phyloP scores from a whole-genome alignment of 2,797 vertebrate species.

The Sebastes itinus region DNA sequence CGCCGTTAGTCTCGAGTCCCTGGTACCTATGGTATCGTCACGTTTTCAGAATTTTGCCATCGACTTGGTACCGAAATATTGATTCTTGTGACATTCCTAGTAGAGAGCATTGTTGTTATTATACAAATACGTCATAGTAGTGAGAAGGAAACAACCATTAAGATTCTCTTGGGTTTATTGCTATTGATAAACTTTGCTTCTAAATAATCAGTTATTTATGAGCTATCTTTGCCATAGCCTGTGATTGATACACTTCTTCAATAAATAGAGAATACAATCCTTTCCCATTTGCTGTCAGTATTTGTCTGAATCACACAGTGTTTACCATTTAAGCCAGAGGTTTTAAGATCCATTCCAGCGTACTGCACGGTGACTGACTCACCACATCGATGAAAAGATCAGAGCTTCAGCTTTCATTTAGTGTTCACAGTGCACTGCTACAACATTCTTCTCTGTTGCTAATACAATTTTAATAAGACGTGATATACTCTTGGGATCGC shows the following conservation, averaged over 20 bases:
- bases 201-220: neutral
- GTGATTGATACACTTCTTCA: neutral
- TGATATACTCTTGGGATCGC: neutral
- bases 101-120: neutral
- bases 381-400: conserved; percentile 20
- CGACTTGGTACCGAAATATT: no score
- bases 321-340: neutral
- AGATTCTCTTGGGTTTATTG: neutral
- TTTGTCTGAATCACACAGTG: neutral
- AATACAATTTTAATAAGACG: conserved; percentile 22
- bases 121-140: neutral
- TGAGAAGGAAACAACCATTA: neutral
- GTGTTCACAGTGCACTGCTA: neutral
- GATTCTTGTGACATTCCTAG: no score
- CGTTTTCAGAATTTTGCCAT: no score
- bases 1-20: no score
- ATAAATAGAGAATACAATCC: neutral
- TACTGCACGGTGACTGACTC: conserved; percentile 10
- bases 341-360: neutral
- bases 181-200: neutral
- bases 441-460: conserved; percentile 15
- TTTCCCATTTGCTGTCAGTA: neutral
- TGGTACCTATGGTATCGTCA: no score
- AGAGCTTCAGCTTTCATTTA: conserved; percentile 13
- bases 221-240: neutral